Conservation (phyloP, 2,113 vertebrate genomes). For the Pipra filicauda region DNA sequence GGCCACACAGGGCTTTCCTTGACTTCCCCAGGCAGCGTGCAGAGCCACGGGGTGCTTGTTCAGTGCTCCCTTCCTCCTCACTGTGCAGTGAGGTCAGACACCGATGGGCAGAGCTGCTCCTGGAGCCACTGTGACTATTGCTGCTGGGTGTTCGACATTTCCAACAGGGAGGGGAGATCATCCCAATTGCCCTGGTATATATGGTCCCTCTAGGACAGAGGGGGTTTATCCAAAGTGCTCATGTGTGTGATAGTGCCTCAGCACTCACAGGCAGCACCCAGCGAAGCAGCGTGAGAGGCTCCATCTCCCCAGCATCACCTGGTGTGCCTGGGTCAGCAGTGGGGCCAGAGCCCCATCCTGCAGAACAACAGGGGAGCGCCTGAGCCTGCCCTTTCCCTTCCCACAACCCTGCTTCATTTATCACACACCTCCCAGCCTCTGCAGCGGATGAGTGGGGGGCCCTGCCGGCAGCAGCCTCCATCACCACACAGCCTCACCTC, state of each 20-base stretch:
- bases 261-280: background rate
- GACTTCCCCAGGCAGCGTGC: background rate
- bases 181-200: background rate
- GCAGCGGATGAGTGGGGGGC: conserved; percentile 42
- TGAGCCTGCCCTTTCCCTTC: background rate
- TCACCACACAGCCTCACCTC: background rate
- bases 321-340: background rate
- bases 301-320: background rate
- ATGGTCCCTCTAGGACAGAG: background rate
- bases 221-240: background rate
- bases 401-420: conserved; percentile 59
- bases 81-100: background rate
- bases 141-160: rapidly evolving
- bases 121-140: background rate
- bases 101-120: background rate
- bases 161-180: background rate
- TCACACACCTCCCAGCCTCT: conserved; percentile 48
- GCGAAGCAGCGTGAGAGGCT: background rate
- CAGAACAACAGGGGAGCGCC: rapidly evolving
- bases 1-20: background rate
- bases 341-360: background rate
- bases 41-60: background rate
- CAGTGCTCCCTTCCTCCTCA: background rate
- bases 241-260: background rate
- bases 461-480: background rate